Evolutionary conservation across 2,888 invertebrate genomes (phyloP).

Genomic region (Pristionchus fissidentatus): DNA sequence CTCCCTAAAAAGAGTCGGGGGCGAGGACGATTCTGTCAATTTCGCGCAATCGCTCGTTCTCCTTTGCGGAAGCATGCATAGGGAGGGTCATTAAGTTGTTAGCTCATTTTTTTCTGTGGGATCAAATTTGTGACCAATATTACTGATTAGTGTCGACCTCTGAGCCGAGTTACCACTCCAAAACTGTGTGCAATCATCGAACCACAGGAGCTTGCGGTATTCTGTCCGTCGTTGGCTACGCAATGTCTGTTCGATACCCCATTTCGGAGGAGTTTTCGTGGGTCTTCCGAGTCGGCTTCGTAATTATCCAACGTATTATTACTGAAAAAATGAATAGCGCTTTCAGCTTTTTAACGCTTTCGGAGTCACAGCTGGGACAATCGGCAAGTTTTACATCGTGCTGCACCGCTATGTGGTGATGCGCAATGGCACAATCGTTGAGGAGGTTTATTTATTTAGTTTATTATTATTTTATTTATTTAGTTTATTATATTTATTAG

Average conservation of each 20-base stretch:
- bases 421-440: not conserved
- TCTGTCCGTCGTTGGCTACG: not conserved
- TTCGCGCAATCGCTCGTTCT: no score
- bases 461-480: not conserved
- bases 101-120: no score
- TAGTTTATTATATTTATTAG: no score
- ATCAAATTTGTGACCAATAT: no score
- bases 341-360: not conserved
- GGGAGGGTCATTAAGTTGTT: no score
- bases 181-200: no score
- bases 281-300: not conserved
- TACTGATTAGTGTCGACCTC: no score
- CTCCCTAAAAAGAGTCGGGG: no score
- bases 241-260: not conserved
- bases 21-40: no score
- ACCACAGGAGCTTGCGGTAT: not conserved
- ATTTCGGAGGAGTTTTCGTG: not conserved
- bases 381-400: not conserved
- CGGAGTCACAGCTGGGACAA: not conserved
- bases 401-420: not conserved
- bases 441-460: not conserved
- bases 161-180: no score
- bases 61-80: no score
- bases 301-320: not conserved
- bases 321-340: not conserved